Conservation (phyloP, 2,113 vertebrate genomes). For the Perccottus glenii region DNA sequence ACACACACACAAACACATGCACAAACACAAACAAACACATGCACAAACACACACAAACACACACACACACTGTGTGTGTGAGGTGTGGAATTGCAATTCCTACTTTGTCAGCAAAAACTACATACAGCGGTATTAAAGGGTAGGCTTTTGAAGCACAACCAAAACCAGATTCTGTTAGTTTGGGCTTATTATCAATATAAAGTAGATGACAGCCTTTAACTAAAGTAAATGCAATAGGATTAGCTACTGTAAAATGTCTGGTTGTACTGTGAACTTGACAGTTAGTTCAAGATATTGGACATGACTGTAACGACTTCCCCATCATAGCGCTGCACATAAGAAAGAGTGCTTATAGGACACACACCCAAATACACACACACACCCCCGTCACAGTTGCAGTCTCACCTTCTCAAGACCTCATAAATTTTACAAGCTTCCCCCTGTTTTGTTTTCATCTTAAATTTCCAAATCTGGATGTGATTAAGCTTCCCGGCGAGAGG, state of each 20-base stretch:
- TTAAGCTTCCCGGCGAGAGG: conserved; percentile 70
- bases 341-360: conserved; percentile 24
- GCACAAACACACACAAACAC: no score
- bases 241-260: conserved; percentile 1
- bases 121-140: background rate
- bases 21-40: no score
- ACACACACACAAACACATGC: no score
- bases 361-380: conserved; percentile 17
- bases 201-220: background rate
- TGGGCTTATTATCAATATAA: background rate
- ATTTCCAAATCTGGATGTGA: conserved; percentile 78
- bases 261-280: conserved; percentile 34
- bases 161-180: background rate
- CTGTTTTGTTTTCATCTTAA: conserved; percentile 75
- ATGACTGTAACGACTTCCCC: conserved; percentile 60
- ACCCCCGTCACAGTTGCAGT: conserved; percentile 33
- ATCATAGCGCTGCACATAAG: conserved; percentile 53
- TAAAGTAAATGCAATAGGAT: background rate
- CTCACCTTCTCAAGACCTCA: conserved; percentile 69
- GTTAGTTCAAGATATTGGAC: conserved; percentile 45
- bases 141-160: background rate
- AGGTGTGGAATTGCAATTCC: no score
- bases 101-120: no score
- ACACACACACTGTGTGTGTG: no score
- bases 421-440: conserved; percentile 70